Percentiles rank a stretch among this genome's conserved stretches.
phyloP scores from a whole-genome alignment of 2,797 vertebrate species.

The Florisuga fusca region DNA sequence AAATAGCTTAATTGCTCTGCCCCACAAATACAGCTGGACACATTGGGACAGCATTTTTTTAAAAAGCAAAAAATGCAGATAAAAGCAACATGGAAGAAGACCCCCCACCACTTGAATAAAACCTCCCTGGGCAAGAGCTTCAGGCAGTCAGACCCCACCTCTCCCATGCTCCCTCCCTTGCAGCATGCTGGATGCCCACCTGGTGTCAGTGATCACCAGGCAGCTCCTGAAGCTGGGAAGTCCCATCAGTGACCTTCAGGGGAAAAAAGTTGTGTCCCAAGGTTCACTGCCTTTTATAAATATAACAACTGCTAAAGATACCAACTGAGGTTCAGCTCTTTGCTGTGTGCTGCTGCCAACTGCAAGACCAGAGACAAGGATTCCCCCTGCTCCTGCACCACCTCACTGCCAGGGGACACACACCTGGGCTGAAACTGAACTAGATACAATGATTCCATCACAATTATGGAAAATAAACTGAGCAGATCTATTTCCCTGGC shows the following conservation, averaged over 20 bases:
- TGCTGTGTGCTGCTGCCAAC: neutral
- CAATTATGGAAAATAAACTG: rapidly evolving
- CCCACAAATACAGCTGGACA: neutral
- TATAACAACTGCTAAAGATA: neutral
- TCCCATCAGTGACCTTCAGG: too few relatives aligned
- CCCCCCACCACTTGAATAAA: neutral
- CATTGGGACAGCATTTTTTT: neutral
- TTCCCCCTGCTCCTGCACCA: rapidly evolving
- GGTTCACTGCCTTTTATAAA: neutral
- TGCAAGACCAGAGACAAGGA: neutral
- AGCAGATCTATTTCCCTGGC: neutral
- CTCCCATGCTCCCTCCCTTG: neutral
- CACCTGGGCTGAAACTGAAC: neutral
- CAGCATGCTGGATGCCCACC: neutral
- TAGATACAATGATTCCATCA: rapidly evolving
- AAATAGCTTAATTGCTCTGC: neutral
- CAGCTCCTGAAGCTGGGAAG: neutral
- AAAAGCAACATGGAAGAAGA: neutral
- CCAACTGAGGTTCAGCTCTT: rapidly evolving
- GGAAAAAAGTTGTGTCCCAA: neutral
- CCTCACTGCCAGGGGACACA: rapidly evolving
- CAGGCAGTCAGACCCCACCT: rapidly evolving
- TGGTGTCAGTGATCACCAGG: too few relatives aligned
- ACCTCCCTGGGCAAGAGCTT: neutral
- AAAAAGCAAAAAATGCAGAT: neutral